Evolutionary conservation across 2,888 invertebrate species (phyloP).

Genomic region (Aradus depressus): DNA sequence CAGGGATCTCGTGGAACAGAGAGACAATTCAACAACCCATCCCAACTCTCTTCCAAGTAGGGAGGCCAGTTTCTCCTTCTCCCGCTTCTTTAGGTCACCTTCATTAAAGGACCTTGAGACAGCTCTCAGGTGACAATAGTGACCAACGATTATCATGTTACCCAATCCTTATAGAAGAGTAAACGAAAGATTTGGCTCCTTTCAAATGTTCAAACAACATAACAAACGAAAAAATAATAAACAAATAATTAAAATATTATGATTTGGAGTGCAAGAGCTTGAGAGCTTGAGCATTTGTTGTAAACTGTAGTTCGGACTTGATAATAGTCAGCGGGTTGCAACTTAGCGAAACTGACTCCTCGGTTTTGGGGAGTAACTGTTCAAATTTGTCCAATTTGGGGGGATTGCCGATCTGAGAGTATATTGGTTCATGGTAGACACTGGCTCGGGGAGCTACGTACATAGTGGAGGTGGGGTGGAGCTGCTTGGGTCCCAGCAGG

Average conservation of each 20-base stretch:
- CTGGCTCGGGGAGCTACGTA: constrained; percentile 23
- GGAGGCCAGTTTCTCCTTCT: too few relatives aligned
- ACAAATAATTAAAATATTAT: constrained; percentile 1
- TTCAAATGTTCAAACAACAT: too few relatives aligned
- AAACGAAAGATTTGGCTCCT: too few relatives aligned
- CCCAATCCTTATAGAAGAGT: too few relatives aligned
- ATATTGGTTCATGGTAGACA: constrained; percentile 15
- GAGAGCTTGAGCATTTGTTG: constrained; percentile 48
- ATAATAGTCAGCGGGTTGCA: constrained; percentile 39
- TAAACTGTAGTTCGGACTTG: constrained; percentile 49
- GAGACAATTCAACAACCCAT: too few relatives aligned
- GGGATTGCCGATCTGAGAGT: constrained; percentile 18
- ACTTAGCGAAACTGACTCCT: neutral
- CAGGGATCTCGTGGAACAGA: too few relatives aligned
- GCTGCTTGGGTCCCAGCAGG: constrained; percentile 45
- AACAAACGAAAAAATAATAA: neutral
- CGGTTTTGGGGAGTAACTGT: neutral
- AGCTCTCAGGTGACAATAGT: too few relatives aligned
- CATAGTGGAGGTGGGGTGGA: constrained; percentile 33
- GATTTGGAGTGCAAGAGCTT: constrained; percentile 11
- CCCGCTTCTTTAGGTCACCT: too few relatives aligned
- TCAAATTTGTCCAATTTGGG: too few relatives aligned
- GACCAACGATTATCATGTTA: too few relatives aligned
- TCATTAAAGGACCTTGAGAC: too few relatives aligned
- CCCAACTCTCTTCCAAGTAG: too few relatives aligned